These are phyloP conservation scores for Alligator mississippiensis DNA, from an alignment of 2,113 vertebrate genomes.

Conservation along the genomic window DNA sequence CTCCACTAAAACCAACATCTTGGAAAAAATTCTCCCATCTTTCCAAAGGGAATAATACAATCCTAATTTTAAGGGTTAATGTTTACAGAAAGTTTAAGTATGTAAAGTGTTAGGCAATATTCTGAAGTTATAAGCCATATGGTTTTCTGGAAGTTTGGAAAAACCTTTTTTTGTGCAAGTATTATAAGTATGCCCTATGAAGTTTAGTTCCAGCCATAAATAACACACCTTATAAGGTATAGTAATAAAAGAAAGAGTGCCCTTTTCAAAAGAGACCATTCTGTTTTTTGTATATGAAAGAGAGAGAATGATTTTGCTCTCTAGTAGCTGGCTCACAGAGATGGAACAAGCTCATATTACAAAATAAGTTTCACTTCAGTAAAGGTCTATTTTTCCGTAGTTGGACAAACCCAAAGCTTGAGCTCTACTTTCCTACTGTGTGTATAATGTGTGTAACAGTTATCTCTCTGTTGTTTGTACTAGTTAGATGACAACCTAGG, in stretches of 20 bases:
- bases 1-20: neutral
- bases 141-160: too few relatives aligned
- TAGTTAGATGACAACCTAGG: neutral
- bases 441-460: neutral
- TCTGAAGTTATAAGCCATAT: neutral
- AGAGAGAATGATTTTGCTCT: too few relatives aligned
- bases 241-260: too few relatives aligned
- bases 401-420: neutral
- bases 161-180: too few relatives aligned
- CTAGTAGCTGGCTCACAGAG: too few relatives aligned
- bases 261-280: too few relatives aligned
- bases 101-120: neutral
- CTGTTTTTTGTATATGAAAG: too few relatives aligned
- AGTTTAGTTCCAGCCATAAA: too few relatives aligned
- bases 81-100: neutral
- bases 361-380: too few relatives aligned
- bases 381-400: neutral
- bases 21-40: neutral
- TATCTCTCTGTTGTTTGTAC: neutral
- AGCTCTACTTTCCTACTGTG: neutral
- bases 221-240: too few relatives aligned
- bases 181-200: too few relatives aligned
- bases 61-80: neutral
- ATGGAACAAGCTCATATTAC: too few relatives aligned
- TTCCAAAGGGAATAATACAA: neutral